Percentiles rank a stretch among this genome's conserved stretches.
Conservation (phyloP, 2,113 vertebrate genomes). For the Xiphophorus couchianus region DNA sequence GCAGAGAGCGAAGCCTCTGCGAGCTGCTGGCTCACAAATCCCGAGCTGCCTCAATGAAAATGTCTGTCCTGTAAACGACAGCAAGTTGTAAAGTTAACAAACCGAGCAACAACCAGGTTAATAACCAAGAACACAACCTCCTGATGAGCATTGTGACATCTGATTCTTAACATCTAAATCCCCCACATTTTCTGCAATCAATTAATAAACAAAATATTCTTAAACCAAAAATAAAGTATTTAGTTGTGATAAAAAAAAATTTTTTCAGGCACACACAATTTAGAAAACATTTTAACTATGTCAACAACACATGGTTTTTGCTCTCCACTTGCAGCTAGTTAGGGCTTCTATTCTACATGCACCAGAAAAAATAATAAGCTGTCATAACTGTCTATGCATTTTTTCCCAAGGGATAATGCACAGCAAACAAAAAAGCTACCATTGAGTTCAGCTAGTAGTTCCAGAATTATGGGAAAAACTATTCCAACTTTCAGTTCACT, state of each 20-base stretch:
- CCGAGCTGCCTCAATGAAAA: slow-evolving; percentile 98
- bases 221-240: neutral
- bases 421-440: slow-evolving; percentile 20
- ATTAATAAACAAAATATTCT: neutral
- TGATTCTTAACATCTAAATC: slow-evolving; percentile 38
- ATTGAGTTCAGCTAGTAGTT: slow-evolving; percentile 13
- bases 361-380: slow-evolving; percentile 33
- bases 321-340: slow-evolving; percentile 30
- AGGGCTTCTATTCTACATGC: slow-evolving; percentile 12
- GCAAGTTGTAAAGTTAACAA: slow-evolving; percentile 72
- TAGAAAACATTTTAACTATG: too few species aligned
- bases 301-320: neutral
- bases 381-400: slow-evolving; percentile 9
- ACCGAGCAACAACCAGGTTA: slow-evolving; percentile 55
- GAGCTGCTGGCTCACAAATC: slow-evolving; percentile 91
- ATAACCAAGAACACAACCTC: slow-evolving; percentile 39
- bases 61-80: slow-evolving; percentile 91
- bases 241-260: neutral
- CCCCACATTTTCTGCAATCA: slow-evolving; percentile 13
- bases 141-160: slow-evolving; percentile 20
- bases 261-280: neutral
- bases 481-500: neutral
- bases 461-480: slow-evolving; percentile 1
- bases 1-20: slow-evolving; percentile 94
- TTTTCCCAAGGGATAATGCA: neutral